phyloP scores from a whole-genome alignment of 2,888 invertebrate species.

The Nemoura dubitans region DNA sequence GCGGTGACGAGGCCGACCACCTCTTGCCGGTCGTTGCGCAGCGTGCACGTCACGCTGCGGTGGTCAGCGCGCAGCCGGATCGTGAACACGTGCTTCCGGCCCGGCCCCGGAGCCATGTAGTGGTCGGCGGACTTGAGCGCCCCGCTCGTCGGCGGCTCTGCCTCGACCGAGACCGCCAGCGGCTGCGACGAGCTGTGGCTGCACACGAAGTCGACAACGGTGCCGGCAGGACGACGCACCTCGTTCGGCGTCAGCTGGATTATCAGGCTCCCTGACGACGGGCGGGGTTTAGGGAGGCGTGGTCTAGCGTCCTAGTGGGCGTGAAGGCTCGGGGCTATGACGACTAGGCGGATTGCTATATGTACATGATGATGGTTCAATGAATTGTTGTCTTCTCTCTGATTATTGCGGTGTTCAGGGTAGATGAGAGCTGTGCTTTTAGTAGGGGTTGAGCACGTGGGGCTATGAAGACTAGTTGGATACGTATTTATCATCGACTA shows the following conservation, averaged over 20 bases:
- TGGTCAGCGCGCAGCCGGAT: constrained; percentile 53
- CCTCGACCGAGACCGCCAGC: constrained; percentile 60
- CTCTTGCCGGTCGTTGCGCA: constrained; percentile 56
- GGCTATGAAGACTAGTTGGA: too few relatives aligned
- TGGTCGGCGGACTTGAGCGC: not conserved
- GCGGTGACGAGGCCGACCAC: constrained; percentile 57
- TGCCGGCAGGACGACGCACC: constrained; percentile 59
- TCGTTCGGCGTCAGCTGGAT: constrained; percentile 64
- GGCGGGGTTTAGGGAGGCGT: not conserved
- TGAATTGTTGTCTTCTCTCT: too few relatives aligned
- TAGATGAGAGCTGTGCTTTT: too few relatives aligned
- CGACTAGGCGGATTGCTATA: too few relatives aligned
- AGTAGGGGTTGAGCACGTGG: too few relatives aligned
- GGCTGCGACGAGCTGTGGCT: constrained; percentile 61
- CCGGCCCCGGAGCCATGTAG: constrained; percentile 46
- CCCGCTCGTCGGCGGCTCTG: constrained; percentile 16
- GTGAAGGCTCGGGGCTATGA: too few relatives aligned
- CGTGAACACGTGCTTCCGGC: constrained; percentile 49
- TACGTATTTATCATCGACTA: too few relatives aligned
- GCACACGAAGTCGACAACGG: constrained; percentile 62
- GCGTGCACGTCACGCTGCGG: constrained; percentile 58
- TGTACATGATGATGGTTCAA: too few relatives aligned
- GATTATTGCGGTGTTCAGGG: too few relatives aligned
- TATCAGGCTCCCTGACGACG: constrained; percentile 58
- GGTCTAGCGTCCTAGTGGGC: not conserved